Base-by-base conservation (phyloP, 2,113 vertebrate species). In the Emberiza fucata region DNA sequence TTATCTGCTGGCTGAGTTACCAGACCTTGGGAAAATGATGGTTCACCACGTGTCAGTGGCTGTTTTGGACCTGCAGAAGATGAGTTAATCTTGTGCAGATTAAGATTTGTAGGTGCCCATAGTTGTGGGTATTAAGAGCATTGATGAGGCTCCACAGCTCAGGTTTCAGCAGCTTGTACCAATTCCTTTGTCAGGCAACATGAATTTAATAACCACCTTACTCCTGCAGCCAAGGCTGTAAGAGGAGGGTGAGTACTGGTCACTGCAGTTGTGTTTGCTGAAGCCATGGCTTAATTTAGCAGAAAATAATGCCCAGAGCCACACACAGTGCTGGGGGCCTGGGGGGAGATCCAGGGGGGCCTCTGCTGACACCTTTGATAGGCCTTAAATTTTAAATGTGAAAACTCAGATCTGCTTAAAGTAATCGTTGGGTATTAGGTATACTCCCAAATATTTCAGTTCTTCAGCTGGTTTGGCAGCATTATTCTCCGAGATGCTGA, bases 401-500 rank as follows among this genome's bases (percentile, higher is more conserved):
- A 92, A 88, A 87, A 73, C 51, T 75, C 29, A 93, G 82, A 91
- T 88, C 90, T 96, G 82, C 88, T 96, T 94, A 91, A 95, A 76
- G 83, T 94, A 96, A 95, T 94, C 88, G 90, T 88, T 47, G 3
- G 53, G 88, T 60, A 81, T 95, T 95, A 88, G 69, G 88, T 81
- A 21, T 83, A 19, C 73, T 92, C 19, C 0, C 82, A 96, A 94
- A 84, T 90, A 92, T 94, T 96, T 89, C 71, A 87, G 73, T 95
- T 88, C 92, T 94, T 84, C 81, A 85, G 70, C 95, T 94, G 42
- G 83, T 84, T 97, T 95, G 92, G 93, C 89, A 95, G 94, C 92
- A 71, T 96, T 95, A 97, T 97, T 98, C 98, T 98, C 95, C 20
- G 33, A 96, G 95, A 96, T 97, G 95, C 95, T 98, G 98, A 98